Conservation (phyloP, 1,140 invertebrate species). For the Diabrotica undecimpunctata region DNA sequence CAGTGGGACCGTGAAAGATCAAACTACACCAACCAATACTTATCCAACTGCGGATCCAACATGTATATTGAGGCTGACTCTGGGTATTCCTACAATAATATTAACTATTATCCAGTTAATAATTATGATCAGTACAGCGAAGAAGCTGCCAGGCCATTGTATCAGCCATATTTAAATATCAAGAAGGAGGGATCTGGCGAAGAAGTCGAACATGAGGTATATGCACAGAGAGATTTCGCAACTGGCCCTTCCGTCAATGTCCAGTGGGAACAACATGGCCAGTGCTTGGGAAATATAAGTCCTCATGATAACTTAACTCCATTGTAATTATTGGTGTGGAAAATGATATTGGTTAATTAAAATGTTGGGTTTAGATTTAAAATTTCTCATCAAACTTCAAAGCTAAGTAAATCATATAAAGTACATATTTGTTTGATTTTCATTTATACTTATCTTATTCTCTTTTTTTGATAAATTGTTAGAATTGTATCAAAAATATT, state of each 20-base stretch:
- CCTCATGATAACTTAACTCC: slow-evolving; percentile 5
- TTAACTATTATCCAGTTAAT: background rate
- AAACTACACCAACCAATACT: background rate
- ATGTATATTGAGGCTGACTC: background rate
- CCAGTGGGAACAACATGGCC: background rate
- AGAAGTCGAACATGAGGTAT: background rate
- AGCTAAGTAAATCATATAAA: too few species aligned
- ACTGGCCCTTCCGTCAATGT: background rate
- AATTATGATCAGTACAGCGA: background rate
- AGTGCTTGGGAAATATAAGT: background rate
- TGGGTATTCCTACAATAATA: slow-evolving; percentile 3
- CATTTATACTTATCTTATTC: too few species aligned
- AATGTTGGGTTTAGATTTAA: too few species aligned
- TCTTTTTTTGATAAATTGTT: too few species aligned
- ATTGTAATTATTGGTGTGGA: background rate
- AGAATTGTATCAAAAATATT: too few species aligned
- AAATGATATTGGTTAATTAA: too few species aligned
- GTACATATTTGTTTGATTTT: too few species aligned
- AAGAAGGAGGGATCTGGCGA: background rate
- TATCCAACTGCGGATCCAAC: background rate
- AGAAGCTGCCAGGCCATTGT: background rate
- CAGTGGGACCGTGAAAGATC: slow-evolving; percentile 6
- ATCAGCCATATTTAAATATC: background rate
- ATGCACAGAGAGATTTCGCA: background rate
- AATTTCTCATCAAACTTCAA: too few species aligned